These are phyloP conservation scores for Epinephelus cyanopodus DNA, from an alignment of 2,113 vertebrate genomes.

Conservation along the genomic window DNA sequence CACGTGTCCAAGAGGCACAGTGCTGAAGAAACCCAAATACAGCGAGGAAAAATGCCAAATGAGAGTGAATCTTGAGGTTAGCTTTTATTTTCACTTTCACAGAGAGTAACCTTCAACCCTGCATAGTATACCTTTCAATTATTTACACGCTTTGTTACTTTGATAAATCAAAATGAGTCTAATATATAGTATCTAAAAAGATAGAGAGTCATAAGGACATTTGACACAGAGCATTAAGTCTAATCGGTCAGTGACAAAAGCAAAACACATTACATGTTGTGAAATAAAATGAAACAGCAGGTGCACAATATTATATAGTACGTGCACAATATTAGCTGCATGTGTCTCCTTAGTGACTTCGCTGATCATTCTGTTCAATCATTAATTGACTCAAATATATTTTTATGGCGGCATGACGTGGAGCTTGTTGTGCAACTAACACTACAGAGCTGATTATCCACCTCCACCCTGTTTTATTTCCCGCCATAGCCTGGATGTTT, in stretches of 20 bases:
- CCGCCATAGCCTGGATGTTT: no score
- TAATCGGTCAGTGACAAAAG: background rate
- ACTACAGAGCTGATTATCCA: background rate
- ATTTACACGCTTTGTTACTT: no score
- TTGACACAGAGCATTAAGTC: background rate
- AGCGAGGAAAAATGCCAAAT: no score
- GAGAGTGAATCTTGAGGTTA: no score
- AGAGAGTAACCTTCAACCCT: no score
- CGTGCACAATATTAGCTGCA: background rate
- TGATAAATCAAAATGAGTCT: background rate
- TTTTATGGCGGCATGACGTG: background rate
- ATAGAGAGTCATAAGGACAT: background rate
- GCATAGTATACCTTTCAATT: no score
- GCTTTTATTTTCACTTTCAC: no score
- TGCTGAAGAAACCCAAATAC: no score
- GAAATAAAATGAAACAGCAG: background rate
- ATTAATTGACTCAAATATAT: background rate
- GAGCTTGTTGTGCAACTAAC: background rate
- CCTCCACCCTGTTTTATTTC: background rate
- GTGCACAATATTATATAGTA: no score
- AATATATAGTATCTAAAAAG: background rate
- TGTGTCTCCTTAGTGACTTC: no score
- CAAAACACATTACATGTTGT: background rate
- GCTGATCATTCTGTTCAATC: background rate
- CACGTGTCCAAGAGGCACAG: no score